Percentiles rank a stretch among this genome's conserved stretches.
These are phyloP conservation scores for Tursiops truncatus DNA, from an alignment of 2,113 vertebrate genomes.

Conservation along the genomic window DNA sequence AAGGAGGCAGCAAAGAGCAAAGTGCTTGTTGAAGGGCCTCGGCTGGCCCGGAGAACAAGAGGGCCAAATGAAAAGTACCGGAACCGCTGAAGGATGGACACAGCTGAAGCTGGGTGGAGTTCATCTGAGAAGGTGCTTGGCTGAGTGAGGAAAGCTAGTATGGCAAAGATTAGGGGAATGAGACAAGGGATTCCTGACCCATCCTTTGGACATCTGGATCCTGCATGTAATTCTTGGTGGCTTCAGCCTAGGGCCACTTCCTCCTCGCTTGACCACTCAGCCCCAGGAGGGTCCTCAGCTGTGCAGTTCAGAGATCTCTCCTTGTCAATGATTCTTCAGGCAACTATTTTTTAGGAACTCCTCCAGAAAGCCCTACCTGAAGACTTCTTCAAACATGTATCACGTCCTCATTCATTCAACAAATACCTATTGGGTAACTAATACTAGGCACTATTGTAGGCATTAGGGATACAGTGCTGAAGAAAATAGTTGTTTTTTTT, in stretches of 20 bases:
- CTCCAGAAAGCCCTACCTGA: not conserved
- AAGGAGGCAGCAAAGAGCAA: conserved; percentile 68
- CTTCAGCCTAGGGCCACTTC: not conserved
- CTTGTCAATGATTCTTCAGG: not conserved
- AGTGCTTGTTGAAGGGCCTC: conserved; percentile 5
- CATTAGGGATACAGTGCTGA: not conserved
- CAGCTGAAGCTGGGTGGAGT: not conserved
- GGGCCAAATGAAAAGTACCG: not conserved
- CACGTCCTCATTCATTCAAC: not conserved
- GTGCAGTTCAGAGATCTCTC: not conserved
- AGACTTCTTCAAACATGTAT: not conserved
- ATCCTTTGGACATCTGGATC: not conserved
- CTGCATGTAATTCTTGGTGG: not conserved
- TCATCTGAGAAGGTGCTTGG: not conserved
- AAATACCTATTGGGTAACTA: not conserved
- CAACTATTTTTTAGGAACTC: not conserved
- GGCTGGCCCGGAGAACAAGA: not conserved
- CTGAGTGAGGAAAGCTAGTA: not conserved
- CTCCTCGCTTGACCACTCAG: not conserved
- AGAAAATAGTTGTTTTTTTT: not conserved
- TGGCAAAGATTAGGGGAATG: not conserved
- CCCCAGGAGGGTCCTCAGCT: not conserved
- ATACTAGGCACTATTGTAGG: not conserved
- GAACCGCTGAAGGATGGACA: not conserved
- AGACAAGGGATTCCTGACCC: not conserved